Evolutionary conservation across 1,140 invertebrate genomes (phyloP).

Genomic region (Vanessa atalanta): DNA sequence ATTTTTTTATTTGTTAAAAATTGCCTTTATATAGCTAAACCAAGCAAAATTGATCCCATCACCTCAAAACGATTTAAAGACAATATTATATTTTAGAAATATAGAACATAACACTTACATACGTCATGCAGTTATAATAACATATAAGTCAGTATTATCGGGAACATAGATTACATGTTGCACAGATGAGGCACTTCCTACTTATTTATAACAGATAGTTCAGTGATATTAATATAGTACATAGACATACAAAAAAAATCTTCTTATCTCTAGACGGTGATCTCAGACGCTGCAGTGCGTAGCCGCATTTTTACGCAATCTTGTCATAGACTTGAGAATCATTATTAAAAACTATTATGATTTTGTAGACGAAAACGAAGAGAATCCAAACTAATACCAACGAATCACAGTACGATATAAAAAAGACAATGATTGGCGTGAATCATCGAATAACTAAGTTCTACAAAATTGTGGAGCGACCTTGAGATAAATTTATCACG

Average conservation of each 20-base stretch:
- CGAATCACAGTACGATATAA: background rate
- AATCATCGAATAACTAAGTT: slow-evolving; percentile 16
- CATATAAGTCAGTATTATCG: background rate
- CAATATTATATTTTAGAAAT: background rate
- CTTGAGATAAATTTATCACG: slow-evolving; percentile 33
- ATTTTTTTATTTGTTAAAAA: background rate
- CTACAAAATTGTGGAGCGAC: slow-evolving; percentile 11
- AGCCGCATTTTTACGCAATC: slow-evolving; percentile 19
- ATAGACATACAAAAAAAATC: background rate
- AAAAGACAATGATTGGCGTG: slow-evolving; percentile 6
- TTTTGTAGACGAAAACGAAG: background rate
- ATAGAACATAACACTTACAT: background rate
- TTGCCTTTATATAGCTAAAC: background rate
- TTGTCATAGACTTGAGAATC: slow-evolving; percentile 5
- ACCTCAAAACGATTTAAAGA: background rate
- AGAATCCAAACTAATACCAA: background rate
- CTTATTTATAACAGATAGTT: background rate
- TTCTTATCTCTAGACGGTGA: background rate
- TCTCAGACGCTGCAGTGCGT: slow-evolving; percentile 21
- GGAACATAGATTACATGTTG: slow-evolving; percentile 9
- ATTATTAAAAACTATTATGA: background rate
- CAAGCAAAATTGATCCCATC: slow-evolving; percentile 1
- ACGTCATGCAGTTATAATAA: background rate
- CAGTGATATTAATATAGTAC: background rate
- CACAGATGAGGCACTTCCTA: slow-evolving; percentile 12